Evolutionary conservation across 2,113 vertebrate genomes (phyloP).

Genomic region (Polypterus bichir): DNA sequence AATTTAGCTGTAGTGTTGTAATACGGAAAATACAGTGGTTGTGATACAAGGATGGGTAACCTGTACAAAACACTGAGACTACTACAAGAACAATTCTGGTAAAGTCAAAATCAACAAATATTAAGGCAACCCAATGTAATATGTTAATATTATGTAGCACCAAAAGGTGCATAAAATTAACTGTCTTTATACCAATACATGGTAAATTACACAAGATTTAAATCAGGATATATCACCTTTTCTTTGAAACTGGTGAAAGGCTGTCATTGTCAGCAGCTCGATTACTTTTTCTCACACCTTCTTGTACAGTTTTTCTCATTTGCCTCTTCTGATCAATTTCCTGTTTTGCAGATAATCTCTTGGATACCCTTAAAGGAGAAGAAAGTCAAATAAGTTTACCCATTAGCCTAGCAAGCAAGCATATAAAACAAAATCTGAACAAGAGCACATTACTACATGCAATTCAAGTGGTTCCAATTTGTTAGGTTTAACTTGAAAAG

Average conservation of each 20-base stretch:
- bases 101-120: background rate
- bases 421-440: no score
- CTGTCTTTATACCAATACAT: background rate
- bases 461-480: no score
- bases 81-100: background rate
- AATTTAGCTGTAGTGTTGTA: no score
- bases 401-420: no score
- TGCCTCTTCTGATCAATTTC: conserved; percentile 46
- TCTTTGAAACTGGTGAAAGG: conserved; percentile 56
- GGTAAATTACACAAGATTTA: background rate
- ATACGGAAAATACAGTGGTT: no score
- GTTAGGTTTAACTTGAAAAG: no score
- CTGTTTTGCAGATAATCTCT: conserved; percentile 28
- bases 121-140: no score
- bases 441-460: no score
- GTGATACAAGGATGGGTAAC: background rate
- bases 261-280: conserved; percentile 21
- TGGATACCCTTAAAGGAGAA: conserved; percentile 16
- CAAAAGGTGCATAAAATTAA: no score
- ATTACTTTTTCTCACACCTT: conserved; percentile 15
- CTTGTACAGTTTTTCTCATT: conserved; percentile 22
- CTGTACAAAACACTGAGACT: background rate
- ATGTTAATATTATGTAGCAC: no score
- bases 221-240: conserved; percentile 47
- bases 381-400: no score